Evolutionary conservation across 2,888 invertebrate genomes (phyloP).

Genomic region (Venusia cambrica): DNA sequence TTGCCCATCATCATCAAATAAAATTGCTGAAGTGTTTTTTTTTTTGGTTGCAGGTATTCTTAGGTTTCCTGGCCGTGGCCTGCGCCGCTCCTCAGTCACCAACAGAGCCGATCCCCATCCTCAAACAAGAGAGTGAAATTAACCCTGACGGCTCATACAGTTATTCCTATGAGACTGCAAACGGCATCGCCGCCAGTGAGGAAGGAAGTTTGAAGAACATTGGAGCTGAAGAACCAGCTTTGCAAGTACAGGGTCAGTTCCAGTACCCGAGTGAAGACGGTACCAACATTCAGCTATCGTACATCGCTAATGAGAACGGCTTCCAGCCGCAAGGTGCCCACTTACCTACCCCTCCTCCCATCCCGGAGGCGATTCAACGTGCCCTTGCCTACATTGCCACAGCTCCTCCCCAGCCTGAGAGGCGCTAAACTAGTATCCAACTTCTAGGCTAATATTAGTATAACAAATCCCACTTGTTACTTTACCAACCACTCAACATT

Average conservation of each 20-base stretch:
- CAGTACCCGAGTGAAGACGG: conserved; percentile 84
- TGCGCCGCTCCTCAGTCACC: conserved; percentile 61
- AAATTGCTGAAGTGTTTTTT: conserved; percentile 6
- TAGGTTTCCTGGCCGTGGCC: conserved; percentile 59
- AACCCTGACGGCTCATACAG: conserved; percentile 83
- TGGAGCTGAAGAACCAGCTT: conserved; percentile 74
- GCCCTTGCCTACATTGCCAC: conserved; percentile 84
- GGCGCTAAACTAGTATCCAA: conserved; percentile 29
- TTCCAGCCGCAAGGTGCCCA: conserved; percentile 84
- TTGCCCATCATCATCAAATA: too few relatives aligned
- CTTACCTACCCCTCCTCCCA: conserved; percentile 84
- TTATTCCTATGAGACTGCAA: conserved; percentile 82
- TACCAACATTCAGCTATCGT: conserved; percentile 78
- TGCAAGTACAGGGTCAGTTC: conserved; percentile 82
- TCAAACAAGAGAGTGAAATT: conserved; percentile 75
- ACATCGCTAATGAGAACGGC: conserved; percentile 86
- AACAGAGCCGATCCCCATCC: conserved; percentile 69
- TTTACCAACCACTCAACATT: conserved; percentile 3
- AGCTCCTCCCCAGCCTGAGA: conserved; percentile 77
- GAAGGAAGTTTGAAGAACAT: conserved; percentile 77
- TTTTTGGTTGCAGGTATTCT: conserved; percentile 57
- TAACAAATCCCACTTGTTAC: conserved; percentile 9
- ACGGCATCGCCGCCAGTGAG: conserved; percentile 82
- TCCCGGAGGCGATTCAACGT: conserved; percentile 85
- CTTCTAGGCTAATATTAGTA: conserved; percentile 17